Percentiles rank a stretch among this genome's conserved stretches.
Conservation (phyloP, 2,797 vertebrate genomes). For the Notamacropus eugenii region DNA sequence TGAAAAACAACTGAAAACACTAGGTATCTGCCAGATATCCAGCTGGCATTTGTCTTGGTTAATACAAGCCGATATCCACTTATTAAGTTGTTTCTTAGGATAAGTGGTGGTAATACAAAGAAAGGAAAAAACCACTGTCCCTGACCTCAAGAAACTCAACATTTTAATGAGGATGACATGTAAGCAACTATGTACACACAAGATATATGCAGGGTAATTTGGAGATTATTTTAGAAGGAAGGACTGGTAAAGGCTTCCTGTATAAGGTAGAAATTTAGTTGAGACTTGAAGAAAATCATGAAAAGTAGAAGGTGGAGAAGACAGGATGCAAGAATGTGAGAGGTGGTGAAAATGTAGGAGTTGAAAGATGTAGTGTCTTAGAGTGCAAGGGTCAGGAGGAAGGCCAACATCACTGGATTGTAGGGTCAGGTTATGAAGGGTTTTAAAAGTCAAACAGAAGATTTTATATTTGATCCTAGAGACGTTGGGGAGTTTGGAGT, state of each 20-base stretch:
- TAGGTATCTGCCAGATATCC: neutral
- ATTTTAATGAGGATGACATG: neutral
- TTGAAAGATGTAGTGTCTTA: neutral
- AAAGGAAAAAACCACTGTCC: neutral
- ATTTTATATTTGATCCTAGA: neutral
- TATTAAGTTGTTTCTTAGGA: neutral
- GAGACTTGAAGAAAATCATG: neutral
- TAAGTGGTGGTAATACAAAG: neutral
- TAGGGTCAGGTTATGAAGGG: neutral
- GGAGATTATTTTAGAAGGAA: neutral
- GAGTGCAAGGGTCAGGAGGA: neutral
- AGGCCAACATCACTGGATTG: neutral
- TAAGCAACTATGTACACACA: neutral
- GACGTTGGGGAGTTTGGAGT: neutral
- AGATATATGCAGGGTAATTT: neutral
- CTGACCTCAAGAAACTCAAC: neutral
- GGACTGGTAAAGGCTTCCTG: neutral
- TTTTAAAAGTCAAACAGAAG: neutral
- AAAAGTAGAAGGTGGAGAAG: neutral
- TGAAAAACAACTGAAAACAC: neutral
- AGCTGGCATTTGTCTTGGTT: neutral
- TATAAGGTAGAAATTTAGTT: no score
- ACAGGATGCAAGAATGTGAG: neutral
- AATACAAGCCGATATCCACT: neutral
- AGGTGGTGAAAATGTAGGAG: neutral